These are phyloP conservation scores for Galago senegalensis DNA, from an alignment of 2,797 vertebrate species.

Conservation along the genomic window DNA sequence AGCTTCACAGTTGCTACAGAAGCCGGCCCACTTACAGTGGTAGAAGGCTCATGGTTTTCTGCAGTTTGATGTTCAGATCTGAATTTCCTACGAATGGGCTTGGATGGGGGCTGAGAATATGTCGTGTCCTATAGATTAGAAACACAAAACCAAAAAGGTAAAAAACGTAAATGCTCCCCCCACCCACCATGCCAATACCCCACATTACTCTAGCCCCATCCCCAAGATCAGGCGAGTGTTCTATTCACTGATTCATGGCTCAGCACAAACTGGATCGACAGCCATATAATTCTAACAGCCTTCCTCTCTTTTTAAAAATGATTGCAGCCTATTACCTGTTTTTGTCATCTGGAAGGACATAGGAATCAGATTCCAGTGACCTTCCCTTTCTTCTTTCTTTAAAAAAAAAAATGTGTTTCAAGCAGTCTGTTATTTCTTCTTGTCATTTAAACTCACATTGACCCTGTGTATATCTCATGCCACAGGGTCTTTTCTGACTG, in stretches of 20 bases:
- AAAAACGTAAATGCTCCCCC: not conserved
- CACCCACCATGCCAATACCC: not conserved
- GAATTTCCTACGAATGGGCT: conserved; percentile 95
- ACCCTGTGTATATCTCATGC: not conserved
- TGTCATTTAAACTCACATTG: conserved; percentile 5
- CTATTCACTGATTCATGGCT: not conserved
- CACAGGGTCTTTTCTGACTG: not conserved
- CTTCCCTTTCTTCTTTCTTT: not conserved
- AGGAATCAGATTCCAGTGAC: not conserved
- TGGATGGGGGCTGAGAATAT: conserved; percentile 93
- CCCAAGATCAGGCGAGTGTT: not conserved
- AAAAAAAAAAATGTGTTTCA: not conserved
- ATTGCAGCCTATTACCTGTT: not conserved
- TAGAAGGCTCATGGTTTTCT: conserved; percentile 90
- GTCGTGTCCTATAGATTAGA: conserved; percentile 90
- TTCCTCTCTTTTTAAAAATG: not conserved
- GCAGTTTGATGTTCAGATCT: conserved; percentile 91
- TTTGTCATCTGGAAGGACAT: not conserved
- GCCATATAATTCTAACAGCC: not conserved
- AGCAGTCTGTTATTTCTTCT: conserved; percentile 10
- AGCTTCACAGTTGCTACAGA: conserved; percentile 89
- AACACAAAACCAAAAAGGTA: conserved; percentile 47
- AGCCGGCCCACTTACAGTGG: conserved; percentile 84
- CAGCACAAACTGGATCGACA: not conserved
- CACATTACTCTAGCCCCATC: not conserved